phyloP scores from a whole-genome alignment of 2,888 invertebrate species.

The Eilema sororculum region DNA sequence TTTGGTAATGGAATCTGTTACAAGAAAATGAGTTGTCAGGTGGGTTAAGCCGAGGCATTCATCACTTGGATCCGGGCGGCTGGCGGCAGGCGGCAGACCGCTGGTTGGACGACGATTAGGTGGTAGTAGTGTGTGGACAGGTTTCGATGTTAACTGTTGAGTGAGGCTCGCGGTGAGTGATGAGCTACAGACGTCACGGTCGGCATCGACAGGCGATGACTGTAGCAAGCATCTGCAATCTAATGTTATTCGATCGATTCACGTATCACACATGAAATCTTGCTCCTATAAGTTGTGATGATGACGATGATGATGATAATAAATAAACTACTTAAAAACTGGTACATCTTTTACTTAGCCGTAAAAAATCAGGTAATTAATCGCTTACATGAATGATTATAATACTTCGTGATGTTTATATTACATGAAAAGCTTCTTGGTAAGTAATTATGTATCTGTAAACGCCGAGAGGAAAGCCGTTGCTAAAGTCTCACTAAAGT shows the following conservation, averaged over 20 bases:
- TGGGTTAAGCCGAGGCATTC: conserved; percentile 73
- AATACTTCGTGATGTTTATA: too few relatives aligned
- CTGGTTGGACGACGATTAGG: conserved; percentile 16
- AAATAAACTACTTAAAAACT: too few relatives aligned
- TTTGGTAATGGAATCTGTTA: conserved; percentile 83
- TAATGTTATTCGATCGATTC: conserved; percentile 19
- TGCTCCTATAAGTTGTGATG: background rate
- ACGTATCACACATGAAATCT: background rate
- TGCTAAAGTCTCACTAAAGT: too few relatives aligned
- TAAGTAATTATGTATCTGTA: too few relatives aligned
- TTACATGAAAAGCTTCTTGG: too few relatives aligned
- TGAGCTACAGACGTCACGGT: conserved; percentile 24
- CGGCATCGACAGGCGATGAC: conserved; percentile 6
- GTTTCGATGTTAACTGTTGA: conserved; percentile 40
- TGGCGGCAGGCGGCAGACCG: conserved; percentile 6
- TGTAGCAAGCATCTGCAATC: conserved; percentile 25
- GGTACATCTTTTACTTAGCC: too few relatives aligned
- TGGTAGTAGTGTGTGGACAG: conserved; percentile 42
- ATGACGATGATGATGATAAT: too few relatives aligned
- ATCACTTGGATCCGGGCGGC: conserved; percentile 66
- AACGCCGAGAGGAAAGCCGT: too few relatives aligned
- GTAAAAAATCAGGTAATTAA: too few relatives aligned
- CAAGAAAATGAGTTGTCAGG: conserved; percentile 86
- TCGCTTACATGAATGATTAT: too few relatives aligned
- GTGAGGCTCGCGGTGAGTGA: conserved; percentile 40